These are phyloP conservation scores for Diachasmimorpha longicaudata DNA, from an alignment of 1,140 invertebrate genomes.

Conservation along the genomic window DNA sequence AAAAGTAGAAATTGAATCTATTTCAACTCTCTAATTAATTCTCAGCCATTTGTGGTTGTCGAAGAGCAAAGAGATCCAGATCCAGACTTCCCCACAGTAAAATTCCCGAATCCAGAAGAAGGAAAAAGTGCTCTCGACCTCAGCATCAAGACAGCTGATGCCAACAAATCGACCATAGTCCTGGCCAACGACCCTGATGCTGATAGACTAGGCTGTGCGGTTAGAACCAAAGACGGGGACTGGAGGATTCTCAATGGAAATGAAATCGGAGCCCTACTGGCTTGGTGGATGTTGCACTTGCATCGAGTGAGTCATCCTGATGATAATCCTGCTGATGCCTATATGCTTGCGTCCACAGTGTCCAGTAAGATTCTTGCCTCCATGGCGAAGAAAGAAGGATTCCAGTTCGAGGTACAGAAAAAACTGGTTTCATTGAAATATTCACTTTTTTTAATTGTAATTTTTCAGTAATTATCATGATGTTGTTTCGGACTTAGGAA, in stretches of 20 bases:
- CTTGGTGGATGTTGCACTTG: conserved; percentile 87
- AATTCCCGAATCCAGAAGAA: conserved; percentile 99
- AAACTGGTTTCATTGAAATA: background rate
- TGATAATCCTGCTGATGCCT: conserved; percentile 65
- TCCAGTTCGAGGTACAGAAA: conserved; percentile 74
- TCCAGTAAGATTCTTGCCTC: conserved; percentile 95
- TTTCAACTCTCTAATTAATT: background rate
- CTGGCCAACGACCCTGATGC: conserved; percentile 99
- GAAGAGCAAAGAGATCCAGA: conserved; percentile 86
- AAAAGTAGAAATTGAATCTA: background rate
- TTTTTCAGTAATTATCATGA: background rate
- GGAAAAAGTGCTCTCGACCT: conserved; percentile 87
- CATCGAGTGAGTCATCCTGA: conserved; percentile 64
- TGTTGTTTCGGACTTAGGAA: conserved; percentile 66
- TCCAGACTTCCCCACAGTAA: conserved; percentile 96
- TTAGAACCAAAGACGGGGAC: conserved; percentile 72
- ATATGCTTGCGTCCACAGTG: conserved; percentile 93
- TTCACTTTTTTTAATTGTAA: too few relatives aligned
- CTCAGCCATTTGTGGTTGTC: conserved; percentile 77
- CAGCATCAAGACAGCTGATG: conserved; percentile 83
- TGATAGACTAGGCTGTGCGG: conserved; percentile 93
- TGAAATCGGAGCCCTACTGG: conserved; percentile 92
- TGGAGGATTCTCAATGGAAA: conserved; percentile 97
- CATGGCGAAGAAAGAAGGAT: conserved; percentile 83
- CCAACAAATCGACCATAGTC: conserved; percentile 75